phyloP scores from a whole-genome alignment of 2,113 vertebrate genomes.

The Pterocles gutturalis region DNA sequence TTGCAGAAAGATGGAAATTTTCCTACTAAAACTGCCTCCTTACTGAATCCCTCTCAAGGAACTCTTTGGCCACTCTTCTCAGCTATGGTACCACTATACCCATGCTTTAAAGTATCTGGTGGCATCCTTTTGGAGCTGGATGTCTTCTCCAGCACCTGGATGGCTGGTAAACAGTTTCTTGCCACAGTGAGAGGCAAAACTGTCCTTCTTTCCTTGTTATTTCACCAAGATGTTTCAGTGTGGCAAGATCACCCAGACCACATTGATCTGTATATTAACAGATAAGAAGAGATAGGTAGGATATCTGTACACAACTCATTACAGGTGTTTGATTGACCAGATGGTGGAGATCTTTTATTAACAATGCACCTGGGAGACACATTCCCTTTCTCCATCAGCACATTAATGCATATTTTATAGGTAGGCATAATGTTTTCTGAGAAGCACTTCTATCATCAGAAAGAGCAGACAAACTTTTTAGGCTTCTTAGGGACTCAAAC shows the following conservation, averaged over 20 bases:
- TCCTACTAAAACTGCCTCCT: not conserved
- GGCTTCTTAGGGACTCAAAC: not conserved
- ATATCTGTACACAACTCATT: rapidly evolving
- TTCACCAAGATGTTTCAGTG: not conserved
- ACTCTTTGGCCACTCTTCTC: not conserved
- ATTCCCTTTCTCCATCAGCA: not conserved
- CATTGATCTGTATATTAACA: not conserved
- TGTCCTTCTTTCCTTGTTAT: not conserved
- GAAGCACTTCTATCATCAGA: not conserved
- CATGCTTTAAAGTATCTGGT: not conserved
- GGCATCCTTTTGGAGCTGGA: not conserved
- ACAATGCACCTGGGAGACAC: not conserved
- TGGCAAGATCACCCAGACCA: not conserved
- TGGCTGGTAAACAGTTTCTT: not conserved
- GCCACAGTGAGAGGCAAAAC: not conserved
- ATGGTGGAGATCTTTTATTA: not conserved
- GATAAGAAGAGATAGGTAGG: not conserved
- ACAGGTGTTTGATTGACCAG: not conserved
- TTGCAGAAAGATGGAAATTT: not conserved
- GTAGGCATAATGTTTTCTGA: not conserved
- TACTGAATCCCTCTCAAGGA: not conserved
- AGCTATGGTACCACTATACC: not conserved
- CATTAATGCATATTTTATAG: not conserved
- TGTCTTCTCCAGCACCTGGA: not conserved
- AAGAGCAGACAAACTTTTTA: not conserved